phyloP scores from a whole-genome alignment of 2,113 vertebrate species.

The Rhinolophus ferrumequinum region DNA sequence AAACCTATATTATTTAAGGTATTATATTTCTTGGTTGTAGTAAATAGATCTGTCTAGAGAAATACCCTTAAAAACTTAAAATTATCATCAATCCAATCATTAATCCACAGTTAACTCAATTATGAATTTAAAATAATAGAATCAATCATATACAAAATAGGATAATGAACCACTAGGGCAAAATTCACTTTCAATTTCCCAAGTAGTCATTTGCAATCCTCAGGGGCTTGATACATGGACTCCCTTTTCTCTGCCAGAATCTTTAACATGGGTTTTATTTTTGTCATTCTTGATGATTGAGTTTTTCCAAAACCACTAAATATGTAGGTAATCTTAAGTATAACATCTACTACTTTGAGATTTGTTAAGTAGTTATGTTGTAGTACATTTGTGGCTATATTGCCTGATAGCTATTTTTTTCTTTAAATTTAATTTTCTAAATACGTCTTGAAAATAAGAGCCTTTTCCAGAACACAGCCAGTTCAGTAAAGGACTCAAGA shows the following conservation, averaged over 20 bases:
- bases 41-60: slow-evolving; percentile 17
- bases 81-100: not conserved
- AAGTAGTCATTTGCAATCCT: not conserved
- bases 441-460: not conserved
- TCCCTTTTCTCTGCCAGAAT: not conserved
- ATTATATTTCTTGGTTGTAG: slow-evolving; percentile 36
- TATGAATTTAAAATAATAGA: not conserved
- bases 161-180: not conserved
- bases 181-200: not conserved
- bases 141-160: not conserved
- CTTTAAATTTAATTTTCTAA: slow-evolving; percentile 1
- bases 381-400: not conserved
- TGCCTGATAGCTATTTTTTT: not conserved
- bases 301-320: not conserved
- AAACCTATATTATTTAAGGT: slow-evolving; percentile 66
- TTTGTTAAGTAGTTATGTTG: not conserved
- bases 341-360: not conserved
- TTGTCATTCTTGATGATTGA: not conserved
- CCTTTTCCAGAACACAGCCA: not conserved
- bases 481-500: not conserved
- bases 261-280: not conserved
- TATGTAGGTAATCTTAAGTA: not conserved
- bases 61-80: not conserved
- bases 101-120: not conserved
- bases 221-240: not conserved